Evolutionary conservation across 2,113 vertebrate genomes (phyloP).

Genomic region (Platycercus adscitus): DNA sequence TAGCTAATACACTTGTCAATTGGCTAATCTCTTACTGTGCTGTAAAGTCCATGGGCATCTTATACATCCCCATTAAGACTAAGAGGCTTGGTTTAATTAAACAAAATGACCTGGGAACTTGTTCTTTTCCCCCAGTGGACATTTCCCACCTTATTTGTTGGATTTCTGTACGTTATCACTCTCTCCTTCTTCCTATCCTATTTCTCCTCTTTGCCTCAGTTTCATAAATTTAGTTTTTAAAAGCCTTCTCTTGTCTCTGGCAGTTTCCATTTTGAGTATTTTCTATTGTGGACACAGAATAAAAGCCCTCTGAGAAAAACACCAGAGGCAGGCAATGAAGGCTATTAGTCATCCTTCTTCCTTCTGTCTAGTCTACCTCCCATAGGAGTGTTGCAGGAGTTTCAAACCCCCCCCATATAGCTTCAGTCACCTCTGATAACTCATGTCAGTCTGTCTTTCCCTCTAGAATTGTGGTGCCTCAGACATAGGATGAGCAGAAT

Average conservation of each 20-base stretch:
- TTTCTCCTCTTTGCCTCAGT: neutral
- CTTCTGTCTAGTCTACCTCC: neutral
- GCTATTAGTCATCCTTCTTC: neutral
- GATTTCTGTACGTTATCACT: neutral
- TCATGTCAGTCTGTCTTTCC: neutral
- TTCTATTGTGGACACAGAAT: neutral
- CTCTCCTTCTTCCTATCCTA: neutral
- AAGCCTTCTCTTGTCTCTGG: rapidly evolving
- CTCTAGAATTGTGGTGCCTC: neutral
- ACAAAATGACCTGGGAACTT: rapidly evolving
- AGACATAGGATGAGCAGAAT: neutral
- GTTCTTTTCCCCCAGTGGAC: neutral
- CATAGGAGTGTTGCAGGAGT: neutral
- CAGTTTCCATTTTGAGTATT: neutral
- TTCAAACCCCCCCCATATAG: neutral
- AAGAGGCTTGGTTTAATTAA: neutral
- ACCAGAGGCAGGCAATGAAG: neutral
- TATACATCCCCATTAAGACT: neutral
- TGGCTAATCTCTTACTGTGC: neutral
- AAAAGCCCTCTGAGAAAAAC: neutral
- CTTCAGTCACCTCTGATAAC: neutral
- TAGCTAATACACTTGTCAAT: neutral
- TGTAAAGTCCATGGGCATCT: neutral
- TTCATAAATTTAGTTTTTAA: neutral
- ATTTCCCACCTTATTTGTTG: neutral